Conservation (phyloP, 1,140 invertebrate species). For the Drosophila grimshawi region DNA sequence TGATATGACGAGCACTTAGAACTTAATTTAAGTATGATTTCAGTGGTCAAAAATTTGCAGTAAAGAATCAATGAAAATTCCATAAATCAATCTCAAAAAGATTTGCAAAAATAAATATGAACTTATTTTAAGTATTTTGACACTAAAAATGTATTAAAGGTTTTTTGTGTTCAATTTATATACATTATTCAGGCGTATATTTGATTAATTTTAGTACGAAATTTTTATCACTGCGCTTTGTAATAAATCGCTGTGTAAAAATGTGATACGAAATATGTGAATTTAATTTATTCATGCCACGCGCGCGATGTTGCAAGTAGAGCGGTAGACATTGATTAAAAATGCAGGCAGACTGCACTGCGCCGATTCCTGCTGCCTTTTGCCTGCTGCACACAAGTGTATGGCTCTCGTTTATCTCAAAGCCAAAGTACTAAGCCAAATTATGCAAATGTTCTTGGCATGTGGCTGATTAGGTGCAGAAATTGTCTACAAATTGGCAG, state of each 20-base stretch:
- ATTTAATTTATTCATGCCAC: constrained; percentile 77
- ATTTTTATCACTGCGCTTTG: constrained; percentile 12
- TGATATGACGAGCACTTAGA: no score
- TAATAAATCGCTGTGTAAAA: constrained; percentile 70
- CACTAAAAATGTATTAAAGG: no score
- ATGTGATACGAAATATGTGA: constrained; percentile 63
- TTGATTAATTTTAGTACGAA: no score
- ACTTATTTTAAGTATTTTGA: no score
- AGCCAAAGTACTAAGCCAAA: constrained; percentile 19
- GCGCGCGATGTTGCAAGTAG: constrained; percentile 47
- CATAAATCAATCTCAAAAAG: no score
- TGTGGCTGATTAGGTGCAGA: neutral
- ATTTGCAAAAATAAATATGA: no score
- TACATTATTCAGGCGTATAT: no score
- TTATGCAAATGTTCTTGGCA: constrained; percentile 59
- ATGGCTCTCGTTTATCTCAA: constrained; percentile 1
- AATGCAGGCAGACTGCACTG: constrained; percentile 70
- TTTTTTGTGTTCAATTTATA: no score
- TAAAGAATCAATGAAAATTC: no score
- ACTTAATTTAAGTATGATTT: no score
- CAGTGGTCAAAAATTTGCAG: no score
- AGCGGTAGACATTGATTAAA: constrained; percentile 60
- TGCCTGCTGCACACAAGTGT: constrained; percentile 21
- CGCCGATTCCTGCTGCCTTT: constrained; percentile 16
- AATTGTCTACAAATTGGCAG: constrained; percentile 65